Evolutionary conservation across 2,797 vertebrate genomes (phyloP).

Genomic region (Pangasius macronema): DNA sequence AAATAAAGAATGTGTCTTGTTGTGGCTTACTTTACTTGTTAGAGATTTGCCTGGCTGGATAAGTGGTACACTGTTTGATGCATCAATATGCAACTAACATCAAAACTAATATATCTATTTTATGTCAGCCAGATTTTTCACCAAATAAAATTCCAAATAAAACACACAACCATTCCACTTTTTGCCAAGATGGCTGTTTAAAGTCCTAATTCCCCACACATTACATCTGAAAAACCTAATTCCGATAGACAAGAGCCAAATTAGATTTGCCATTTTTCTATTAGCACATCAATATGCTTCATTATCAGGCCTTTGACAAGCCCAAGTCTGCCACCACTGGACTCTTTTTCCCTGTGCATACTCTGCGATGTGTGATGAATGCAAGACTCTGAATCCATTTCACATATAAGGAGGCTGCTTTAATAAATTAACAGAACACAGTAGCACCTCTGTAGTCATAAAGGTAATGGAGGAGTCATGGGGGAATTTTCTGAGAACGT

Average conservation of each 20-base stretch:
- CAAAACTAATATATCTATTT: background rate
- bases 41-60: background rate
- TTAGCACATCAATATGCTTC: background rate
- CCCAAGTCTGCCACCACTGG: background rate
- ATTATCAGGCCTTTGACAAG: conserved; percentile 17
- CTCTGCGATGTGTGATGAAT: background rate
- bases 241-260: background rate
- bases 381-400: background rate
- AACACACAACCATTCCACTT: background rate
- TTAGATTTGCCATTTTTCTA: conserved; percentile 1
- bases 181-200: background rate
- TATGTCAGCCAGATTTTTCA: background rate
- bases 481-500: background rate
- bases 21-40: background rate
- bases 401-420: background rate
- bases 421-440: conserved; percentile 11
- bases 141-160: background rate
- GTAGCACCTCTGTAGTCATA: background rate
- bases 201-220: background rate
- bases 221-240: background rate
- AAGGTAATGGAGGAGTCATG: background rate
- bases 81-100: background rate
- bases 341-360: background rate
- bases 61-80: background rate
- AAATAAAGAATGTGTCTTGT: too few relatives aligned